Base-by-base conservation (phyloP, 2,797 vertebrate genomes). In the Lutjanus argentimaculatus region DNA sequence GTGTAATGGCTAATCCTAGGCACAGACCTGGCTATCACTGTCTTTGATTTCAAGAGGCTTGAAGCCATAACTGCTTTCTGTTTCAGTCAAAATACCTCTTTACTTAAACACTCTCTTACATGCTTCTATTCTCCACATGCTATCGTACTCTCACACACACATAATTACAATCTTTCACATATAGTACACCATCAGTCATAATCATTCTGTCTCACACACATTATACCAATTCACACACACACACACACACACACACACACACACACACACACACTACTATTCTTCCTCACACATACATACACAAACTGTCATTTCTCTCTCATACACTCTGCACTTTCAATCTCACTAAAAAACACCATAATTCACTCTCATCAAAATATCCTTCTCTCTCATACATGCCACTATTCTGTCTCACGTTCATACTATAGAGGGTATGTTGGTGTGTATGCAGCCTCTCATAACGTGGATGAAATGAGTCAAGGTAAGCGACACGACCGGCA, bases 401-500 rank as follows among this genome's bases (percentile, higher is more conserved):
- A 45, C 16, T 17, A 4, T 16, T 30, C 14, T 30, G 14, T 57
- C 61, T 56, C 30, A 77, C 25, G 49, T 45, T 13, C 21, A 22
- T 40, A 12, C 6, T 14, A 25, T 30, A n/a, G 15, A 25, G 48
- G 16, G 21, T 22, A 22, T 56, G 62, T 43, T 61, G 8, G 42
- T 36, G 46, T 13, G 4, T n/a, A 43, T 61, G 15, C 3, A 22
- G 43, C 30, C 67, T 73, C 49, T 76, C 25, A 71, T 53, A 70
- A 75, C 13, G 13, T 42, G 70, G 68, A 87, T 86, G 62, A 83
- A 88, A 83, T 65, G 40, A 80, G 85, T 87, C 71, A 84, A 80
- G 65, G 76, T 88, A 86, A 87, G 80, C 84, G 48, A 81, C 67
- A 80, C 85, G 80, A 81, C 56, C 81, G 76, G 85, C 84, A 85